These are phyloP conservation scores for Rhodophaea formosa DNA, from an alignment of 2,888 invertebrate genomes.

Conservation along the genomic window DNA sequence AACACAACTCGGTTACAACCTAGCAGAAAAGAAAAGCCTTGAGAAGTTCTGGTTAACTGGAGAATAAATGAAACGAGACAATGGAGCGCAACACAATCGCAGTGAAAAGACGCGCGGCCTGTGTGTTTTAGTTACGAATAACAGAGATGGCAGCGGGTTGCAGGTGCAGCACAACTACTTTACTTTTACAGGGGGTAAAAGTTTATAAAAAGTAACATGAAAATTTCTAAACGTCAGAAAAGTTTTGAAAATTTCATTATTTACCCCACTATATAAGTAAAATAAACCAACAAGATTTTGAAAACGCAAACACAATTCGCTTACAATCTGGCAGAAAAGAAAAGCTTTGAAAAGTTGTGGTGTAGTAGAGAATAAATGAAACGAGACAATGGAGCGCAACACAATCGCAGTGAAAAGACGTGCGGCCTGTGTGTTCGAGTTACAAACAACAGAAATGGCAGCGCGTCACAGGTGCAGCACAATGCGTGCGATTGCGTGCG, in stretches of 20 bases:
- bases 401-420: slow-evolving; percentile 77
- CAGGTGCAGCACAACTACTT: slow-evolving; percentile 71
- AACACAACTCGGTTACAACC: too few relatives aligned
- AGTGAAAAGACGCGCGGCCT: slow-evolving; percentile 69
- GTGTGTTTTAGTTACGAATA: slow-evolving; percentile 71
- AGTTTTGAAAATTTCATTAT: too few relatives aligned
- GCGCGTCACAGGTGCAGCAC: slow-evolving; percentile 64
- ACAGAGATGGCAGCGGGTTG: too few relatives aligned
- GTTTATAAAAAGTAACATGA: too few relatives aligned
- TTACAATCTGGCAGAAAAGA: slow-evolving; percentile 50
- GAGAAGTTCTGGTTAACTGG: too few relatives aligned
- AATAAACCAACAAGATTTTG: slow-evolving; percentile 6
- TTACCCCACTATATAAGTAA: too few relatives aligned
- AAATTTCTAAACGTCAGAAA: too few relatives aligned
- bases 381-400: slow-evolving; percentile 68
- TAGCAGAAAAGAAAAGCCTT: too few relatives aligned
- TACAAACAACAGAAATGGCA: too few relatives aligned
- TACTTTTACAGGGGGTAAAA: too few relatives aligned
- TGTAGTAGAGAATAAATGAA: slow-evolving; percentile 63
- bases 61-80: slow-evolving; percentile 72
- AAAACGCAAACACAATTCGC: slow-evolving; percentile 27
- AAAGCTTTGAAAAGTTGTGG: slow-evolving; percentile 44
- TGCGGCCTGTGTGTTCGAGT: slow-evolving; percentile 66
- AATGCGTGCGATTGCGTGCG: slow-evolving; percentile 44
- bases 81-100: slow-evolving; percentile 72